phyloP scores from a whole-genome alignment of 2,888 invertebrate species.

The Auanema freiburgensis region DNA sequence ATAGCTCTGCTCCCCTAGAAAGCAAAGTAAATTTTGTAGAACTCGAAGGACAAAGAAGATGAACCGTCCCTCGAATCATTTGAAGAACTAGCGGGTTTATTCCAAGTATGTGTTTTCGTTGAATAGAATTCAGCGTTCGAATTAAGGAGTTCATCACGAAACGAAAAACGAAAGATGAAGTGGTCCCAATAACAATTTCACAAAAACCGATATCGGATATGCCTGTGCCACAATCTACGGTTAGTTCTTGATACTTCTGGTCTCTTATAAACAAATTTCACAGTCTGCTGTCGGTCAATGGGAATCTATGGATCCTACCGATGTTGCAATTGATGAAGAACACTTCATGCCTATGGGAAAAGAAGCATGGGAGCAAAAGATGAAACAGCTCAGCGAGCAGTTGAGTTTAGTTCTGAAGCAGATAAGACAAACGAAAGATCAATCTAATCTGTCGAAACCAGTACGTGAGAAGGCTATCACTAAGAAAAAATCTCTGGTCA shows the following conservation, averaged over 20 bases:
- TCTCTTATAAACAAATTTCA: too few relatives aligned
- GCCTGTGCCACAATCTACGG: too few relatives aligned
- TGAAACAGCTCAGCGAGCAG: slow-evolving; percentile 37
- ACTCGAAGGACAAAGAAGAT: not conserved
- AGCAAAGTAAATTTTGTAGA: not conserved
- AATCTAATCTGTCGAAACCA: slow-evolving; percentile 18
- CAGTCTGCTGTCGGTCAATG: slow-evolving; percentile 17
- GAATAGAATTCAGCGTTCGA: not conserved
- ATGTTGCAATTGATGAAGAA: slow-evolving; percentile 2
- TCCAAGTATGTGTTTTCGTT: slow-evolving; percentile 20
- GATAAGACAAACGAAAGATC: slow-evolving; percentile 23
- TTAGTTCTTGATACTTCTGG: too few relatives aligned
- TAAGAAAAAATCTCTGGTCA: slow-evolving; percentile 17
- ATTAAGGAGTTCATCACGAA: not conserved
- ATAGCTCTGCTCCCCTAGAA: too few relatives aligned
- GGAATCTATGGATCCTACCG: slow-evolving; percentile 14
- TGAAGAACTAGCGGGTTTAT: slow-evolving; percentile 29
- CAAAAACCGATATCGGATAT: too few relatives aligned
- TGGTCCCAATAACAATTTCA: not conserved
- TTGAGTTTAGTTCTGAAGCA: slow-evolving; percentile 35
- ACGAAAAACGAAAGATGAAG: not conserved
- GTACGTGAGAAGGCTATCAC: not conserved
- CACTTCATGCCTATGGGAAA: slow-evolving; percentile 5
- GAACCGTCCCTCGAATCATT: slow-evolving; percentile 28
- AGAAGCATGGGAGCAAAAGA: slow-evolving; percentile 36